Conservation (phyloP, 2,797 vertebrate genomes). For the Fundulus diaphanus region DNA sequence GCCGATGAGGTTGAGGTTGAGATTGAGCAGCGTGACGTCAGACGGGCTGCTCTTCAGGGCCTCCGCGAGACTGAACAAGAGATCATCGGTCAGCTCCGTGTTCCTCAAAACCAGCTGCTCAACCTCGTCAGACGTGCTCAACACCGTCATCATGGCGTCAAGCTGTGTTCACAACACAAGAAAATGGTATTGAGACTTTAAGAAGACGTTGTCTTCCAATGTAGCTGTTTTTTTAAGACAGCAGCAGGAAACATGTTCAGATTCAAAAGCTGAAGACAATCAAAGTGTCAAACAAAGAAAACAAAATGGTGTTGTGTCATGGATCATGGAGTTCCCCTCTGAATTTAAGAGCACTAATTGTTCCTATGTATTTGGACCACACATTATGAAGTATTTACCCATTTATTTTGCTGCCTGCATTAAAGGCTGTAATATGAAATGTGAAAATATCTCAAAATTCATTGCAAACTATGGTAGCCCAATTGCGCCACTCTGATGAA, state of each 20-base stretch:
- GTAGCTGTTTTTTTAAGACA: neutral
- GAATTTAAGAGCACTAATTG: neutral
- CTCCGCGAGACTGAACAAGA: conserved; percentile 72
- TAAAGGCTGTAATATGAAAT: conserved; percentile 1
- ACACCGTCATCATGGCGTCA: conserved; percentile 77
- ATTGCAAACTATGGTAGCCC: too few relatives aligned
- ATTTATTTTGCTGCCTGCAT: neutral
- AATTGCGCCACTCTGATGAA: too few relatives aligned
- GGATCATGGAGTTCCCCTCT: neutral
- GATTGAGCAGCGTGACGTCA: conserved; percentile 82
- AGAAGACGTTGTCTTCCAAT: neutral
- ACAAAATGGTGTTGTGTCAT: too few relatives aligned
- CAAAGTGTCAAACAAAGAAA: conserved; percentile 4
- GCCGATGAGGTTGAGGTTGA: conserved; percentile 86
- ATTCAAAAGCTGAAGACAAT: conserved; percentile 11
- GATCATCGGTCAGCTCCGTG: conserved; percentile 83
- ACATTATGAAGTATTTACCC: neutral
- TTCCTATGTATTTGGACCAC: neutral
- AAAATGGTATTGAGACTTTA: neutral
- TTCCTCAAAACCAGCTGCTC: conserved; percentile 86
- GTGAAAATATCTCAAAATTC: conserved; percentile 13
- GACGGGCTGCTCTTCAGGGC: conserved; percentile 80
- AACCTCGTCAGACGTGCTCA: conserved; percentile 80
- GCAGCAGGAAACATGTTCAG: neutral
- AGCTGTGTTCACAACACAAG: conserved; percentile 66